Conservation (phyloP, 2,797 vertebrate species). For the Hippopotamyrus pictus region DNA sequence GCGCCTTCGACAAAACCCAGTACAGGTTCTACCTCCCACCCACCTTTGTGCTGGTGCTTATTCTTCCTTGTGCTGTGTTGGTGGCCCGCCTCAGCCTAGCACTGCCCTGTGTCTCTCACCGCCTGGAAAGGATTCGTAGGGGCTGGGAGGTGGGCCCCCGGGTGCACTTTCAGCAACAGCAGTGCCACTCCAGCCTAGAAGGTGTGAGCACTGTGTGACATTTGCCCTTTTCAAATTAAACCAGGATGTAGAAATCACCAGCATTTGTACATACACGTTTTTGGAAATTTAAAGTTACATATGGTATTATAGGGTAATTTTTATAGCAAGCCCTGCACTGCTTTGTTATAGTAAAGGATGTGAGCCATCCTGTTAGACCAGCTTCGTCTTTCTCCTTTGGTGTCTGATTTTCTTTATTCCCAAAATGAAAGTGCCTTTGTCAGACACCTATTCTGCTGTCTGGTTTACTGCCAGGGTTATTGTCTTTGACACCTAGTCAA, state of each 20-base stretch:
- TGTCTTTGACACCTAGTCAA: slow-evolving; percentile 16
- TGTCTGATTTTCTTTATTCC: background rate
- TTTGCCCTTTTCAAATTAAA: background rate
- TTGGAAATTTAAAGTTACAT: background rate
- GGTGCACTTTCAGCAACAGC: slow-evolving; percentile 18
- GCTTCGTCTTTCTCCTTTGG: background rate
- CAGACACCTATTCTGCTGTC: background rate
- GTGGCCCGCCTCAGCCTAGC: slow-evolving; percentile 61
- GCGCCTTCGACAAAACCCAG: slow-evolving; percentile 60
- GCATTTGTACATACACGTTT: background rate
- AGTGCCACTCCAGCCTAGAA: background rate
- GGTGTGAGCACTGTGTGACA: slow-evolving; percentile 27
- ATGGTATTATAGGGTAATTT: background rate
- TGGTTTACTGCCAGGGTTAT: background rate
- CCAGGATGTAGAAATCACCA: background rate
- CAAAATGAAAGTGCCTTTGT: background rate
- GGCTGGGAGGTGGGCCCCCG: slow-evolving; percentile 71
- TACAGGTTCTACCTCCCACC: slow-evolving; percentile 82
- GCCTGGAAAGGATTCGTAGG: slow-evolving; percentile 69
- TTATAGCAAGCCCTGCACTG: background rate
- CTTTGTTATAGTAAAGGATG: background rate
- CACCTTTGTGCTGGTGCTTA: slow-evolving; percentile 68
- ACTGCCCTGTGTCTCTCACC: slow-evolving; percentile 64
- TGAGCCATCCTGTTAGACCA: background rate
- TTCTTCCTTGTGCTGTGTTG: slow-evolving; percentile 70